Percentiles rank a stretch among this genome's conserved stretches.
These are phyloP conservation scores for Cettia cetti DNA, from an alignment of 2,113 vertebrate species.

Conservation along the genomic window DNA sequence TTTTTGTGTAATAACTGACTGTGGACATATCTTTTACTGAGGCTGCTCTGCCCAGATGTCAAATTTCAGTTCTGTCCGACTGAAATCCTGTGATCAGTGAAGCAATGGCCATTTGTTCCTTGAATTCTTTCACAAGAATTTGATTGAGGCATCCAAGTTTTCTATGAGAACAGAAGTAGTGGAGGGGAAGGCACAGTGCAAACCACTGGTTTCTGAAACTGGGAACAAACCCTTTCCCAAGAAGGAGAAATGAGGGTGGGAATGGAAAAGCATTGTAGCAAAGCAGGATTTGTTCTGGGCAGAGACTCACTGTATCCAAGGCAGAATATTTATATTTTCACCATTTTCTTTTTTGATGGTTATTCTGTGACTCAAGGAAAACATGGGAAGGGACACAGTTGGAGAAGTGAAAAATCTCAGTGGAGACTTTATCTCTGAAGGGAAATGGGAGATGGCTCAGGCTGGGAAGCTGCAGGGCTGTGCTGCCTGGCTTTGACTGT, in stretches of 20 bases:
- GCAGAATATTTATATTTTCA: neutral
- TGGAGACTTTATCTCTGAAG: neutral
- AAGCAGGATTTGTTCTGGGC: neutral
- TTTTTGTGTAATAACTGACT: neutral
- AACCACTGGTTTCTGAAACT: neutral
- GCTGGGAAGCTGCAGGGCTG: neutral
- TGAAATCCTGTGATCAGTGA: rapidly evolving
- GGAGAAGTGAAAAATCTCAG: neutral
- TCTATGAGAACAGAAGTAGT: neutral
- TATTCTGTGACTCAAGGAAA: neutral
- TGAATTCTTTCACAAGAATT: neutral
- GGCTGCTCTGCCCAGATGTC: neutral
- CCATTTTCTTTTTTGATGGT: neutral
- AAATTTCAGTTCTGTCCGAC: neutral
- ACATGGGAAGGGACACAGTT: neutral
- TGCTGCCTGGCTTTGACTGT: neutral
- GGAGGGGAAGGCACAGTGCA: neutral
- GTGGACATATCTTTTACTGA: neutral
- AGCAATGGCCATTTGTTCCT: neutral
- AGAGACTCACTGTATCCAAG: neutral
- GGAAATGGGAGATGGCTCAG: neutral
- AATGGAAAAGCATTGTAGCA: neutral
- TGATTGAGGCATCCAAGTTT: neutral
- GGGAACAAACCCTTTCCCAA: neutral
- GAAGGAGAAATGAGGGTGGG: neutral